phyloP scores from a whole-genome alignment of 2,113 vertebrate species.

The Neolamprologus longior region DNA sequence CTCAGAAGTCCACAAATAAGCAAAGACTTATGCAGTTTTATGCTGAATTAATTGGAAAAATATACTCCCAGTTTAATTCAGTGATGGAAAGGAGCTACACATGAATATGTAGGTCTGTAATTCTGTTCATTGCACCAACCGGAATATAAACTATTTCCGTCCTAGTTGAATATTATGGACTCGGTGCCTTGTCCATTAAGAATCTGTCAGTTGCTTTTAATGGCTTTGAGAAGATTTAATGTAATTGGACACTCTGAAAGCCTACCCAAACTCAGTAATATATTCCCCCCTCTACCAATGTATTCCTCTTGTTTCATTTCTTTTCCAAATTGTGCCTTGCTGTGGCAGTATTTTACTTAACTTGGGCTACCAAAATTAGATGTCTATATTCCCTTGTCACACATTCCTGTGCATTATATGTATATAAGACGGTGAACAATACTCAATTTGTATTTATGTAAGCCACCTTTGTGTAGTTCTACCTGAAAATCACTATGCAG shows the following conservation, averaged over 20 bases:
- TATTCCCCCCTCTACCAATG: slow-evolving; percentile 22
- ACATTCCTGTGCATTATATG: not conserved
- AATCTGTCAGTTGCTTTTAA: slow-evolving; percentile 13
- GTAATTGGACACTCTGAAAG: slow-evolving; percentile 19
- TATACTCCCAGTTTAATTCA: not conserved
- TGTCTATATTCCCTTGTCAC: not conserved
- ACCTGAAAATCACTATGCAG: not conserved
- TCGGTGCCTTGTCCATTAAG: not conserved
- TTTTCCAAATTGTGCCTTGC: not conserved
- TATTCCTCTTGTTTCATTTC: not conserved
- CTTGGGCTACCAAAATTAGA: not conserved
- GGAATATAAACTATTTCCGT: not conserved
- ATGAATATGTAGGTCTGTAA: not conserved
- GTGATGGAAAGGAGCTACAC: not conserved
- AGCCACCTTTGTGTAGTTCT: not conserved
- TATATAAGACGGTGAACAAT: not conserved
- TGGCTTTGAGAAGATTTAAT: slow-evolving; percentile 1
- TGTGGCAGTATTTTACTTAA: not conserved
- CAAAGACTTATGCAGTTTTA: not conserved
- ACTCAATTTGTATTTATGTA: not conserved
- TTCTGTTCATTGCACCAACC: not conserved
- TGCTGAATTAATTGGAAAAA: not conserved
- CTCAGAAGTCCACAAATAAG: not conserved
- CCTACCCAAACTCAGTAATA: slow-evolving; percentile 1
- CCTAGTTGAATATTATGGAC: not conserved